Base-by-base conservation (phyloP, 2,888 invertebrate species). In the Lordiphosa fenestrarum region DNA sequence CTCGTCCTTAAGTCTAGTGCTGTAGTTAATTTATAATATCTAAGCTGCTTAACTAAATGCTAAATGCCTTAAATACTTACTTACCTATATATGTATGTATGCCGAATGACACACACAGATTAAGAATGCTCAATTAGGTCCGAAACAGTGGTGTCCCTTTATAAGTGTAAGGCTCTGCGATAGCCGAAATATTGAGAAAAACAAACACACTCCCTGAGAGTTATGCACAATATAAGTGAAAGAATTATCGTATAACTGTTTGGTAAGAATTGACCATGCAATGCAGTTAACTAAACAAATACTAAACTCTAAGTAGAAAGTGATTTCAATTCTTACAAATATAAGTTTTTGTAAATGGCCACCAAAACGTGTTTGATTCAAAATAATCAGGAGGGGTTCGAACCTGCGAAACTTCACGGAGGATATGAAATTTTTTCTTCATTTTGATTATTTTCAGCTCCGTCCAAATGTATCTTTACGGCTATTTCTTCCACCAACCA, bases 41-140 rank as follows among this genome's bases (percentile, higher is more conserved):
- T 56, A 49, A 70, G 68, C 65, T 50, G 59, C 60, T 66, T 57
- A 64, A 61, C 69, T 58, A 38, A 55, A 53, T 36, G 30, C 30
- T 30, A 10, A 30, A 10, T 30, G 30, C 30, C 30, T 30, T 30
- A 30, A 30, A 41, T 51, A 44, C 44, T n/a, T 25, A 25, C 13
- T 13, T 42, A 33, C 30, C 10, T 44, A 38, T 7, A 38, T 7
- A 15, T 53, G 44, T 15, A 47, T 39, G 40, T 38, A 47, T 30
- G 47, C 56, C 49, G 56, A 61, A 38, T 50, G 25, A 53, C 47
- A 64, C 55, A 55, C 50, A 57, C 58, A 57, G 38, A 41, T 63
- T 55, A 71, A 66, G 69, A 82, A 82, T 75, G 82, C 78, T 78
- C 82, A 77, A 77, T 66, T 71, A 69, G 38, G 42, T 56, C 64